Evolutionary conservation across 2,888 invertebrate genomes (phyloP).

Genomic region (Clistopyga incitator): DNA sequence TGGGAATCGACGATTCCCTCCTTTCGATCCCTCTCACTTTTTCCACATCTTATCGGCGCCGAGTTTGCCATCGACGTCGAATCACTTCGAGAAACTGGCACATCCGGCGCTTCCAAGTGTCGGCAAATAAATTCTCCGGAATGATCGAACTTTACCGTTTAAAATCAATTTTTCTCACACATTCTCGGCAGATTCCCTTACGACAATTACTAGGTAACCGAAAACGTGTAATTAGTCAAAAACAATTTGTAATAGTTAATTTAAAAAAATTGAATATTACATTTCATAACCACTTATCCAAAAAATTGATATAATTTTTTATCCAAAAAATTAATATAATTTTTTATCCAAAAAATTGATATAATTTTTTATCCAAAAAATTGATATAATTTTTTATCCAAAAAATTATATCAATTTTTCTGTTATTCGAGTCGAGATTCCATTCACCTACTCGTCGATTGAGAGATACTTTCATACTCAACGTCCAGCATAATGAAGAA

Average conservation of each 20-base stretch:
- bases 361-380: too few species aligned
- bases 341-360: too few species aligned
- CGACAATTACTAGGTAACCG: too few species aligned
- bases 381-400: too few species aligned
- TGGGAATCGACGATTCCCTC: slow-evolving; percentile 25
- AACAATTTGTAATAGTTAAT: too few species aligned
- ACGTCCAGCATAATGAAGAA: slow-evolving; percentile 5
- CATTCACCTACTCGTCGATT: background rate
- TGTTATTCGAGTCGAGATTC: background rate
- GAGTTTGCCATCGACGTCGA: slow-evolving; percentile 52
- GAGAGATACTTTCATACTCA: slow-evolving; percentile 19
- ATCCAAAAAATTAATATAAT: too few species aligned
- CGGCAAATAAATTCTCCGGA: background rate
- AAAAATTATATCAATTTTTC: too few species aligned
- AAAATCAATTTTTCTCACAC: background rate
- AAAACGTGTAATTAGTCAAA: too few species aligned
- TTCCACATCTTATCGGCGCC: slow-evolving; percentile 47
- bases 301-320: too few species aligned
- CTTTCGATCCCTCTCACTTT: slow-evolving; percentile 11
- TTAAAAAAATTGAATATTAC: too few species aligned
- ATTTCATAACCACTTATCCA: too few species aligned
- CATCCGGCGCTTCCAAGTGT: slow-evolving; percentile 44
- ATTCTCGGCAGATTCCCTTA: background rate
- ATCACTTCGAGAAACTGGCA: slow-evolving; percentile 39
- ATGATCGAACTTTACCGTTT: slow-evolving; percentile 19